Base-by-base conservation (phyloP, 2,888 invertebrate species). In the Napeogenes sylphis region DNA sequence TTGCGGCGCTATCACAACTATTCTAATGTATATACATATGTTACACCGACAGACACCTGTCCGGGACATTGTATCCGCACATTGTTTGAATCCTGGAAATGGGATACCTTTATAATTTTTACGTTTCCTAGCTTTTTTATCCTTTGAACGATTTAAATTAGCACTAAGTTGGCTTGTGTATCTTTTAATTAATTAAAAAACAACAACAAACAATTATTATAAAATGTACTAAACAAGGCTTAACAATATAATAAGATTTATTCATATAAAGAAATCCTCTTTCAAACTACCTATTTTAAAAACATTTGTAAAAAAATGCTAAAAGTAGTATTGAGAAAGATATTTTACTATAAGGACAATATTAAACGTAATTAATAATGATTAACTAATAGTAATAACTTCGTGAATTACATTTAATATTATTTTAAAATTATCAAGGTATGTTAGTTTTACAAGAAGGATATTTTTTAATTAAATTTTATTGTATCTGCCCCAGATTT, bases 401-500 rank as follows among this genome's bases (percentile, higher is more conserved):
- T 4, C 4, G 8, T 38, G 8, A 38, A 38, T 6, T 38, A 38
- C 38, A 38, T 38, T 38, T 6, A 6, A 38, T 10, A 38, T 38
- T 38, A 6, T 38, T 21, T 21, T 21, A 21, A 21, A 21, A 21
- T 21, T 21, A 21, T 21, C 21, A 21, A 21, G 21, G 10, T 4
- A 10, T 35, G 35, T 5, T 5, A 35, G 4, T 35, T 35, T 5
- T 35, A 35, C 35, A 35, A 35, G 6, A 5, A 5, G 4, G 35
- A 35, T 35, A 35, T 47, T 0, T 47, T 14, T 14, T 47, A 14
- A 14, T 47, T 14, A 6, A 4, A 5, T 30, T 30, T 30, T 21
- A 14, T 8, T 21, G 30, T 57, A 70, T 68, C 67, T 74, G 84
- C 42, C 42, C 0, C 75, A 96, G 96, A 92, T 96, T 96, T 90